Conservation (phyloP, 2,888 invertebrate genomes). For the Drosophila limbata region DNA sequence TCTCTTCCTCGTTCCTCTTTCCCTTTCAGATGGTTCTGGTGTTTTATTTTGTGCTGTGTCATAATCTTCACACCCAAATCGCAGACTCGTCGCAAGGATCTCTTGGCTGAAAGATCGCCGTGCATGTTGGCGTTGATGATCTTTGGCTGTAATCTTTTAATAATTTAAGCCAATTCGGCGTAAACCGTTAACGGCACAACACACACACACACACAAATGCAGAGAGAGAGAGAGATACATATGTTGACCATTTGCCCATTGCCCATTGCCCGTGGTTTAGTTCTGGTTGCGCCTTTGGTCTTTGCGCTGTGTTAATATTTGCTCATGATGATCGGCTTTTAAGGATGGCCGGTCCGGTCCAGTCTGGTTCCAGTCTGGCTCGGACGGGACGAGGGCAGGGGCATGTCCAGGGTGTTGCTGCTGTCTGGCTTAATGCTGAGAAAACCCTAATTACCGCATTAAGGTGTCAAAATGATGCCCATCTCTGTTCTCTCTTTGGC, state of each 20-base stretch:
- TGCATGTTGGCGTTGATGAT: slow-evolving; percentile 63
- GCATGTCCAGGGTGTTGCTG: slow-evolving; percentile 49
- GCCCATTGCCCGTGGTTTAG: slow-evolving; percentile 20
- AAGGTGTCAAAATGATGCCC: slow-evolving; percentile 84
- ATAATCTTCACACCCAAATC: slow-evolving; percentile 79
- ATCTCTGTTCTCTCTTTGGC: slow-evolving; percentile 52
- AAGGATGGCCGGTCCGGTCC: slow-evolving; percentile 47
- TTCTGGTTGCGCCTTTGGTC: slow-evolving; percentile 39
- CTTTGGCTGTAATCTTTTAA: slow-evolving; percentile 80
- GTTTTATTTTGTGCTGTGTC: slow-evolving; percentile 74
- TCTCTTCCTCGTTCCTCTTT: slow-evolving; percentile 5
- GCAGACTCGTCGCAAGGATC: slow-evolving; percentile 54
- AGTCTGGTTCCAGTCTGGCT: background rate
- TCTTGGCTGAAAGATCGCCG: slow-evolving; percentile 41
- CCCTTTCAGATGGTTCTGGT: slow-evolving; percentile 8
- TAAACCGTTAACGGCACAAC: slow-evolving; percentile 76
- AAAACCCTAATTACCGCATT: slow-evolving; percentile 83
- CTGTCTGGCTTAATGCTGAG: slow-evolving; percentile 66
- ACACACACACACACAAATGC: slow-evolving; percentile 41
- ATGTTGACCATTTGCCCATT: slow-evolving; percentile 54
- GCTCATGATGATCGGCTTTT: slow-evolving; percentile 75
- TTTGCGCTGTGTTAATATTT: slow-evolving; percentile 80
- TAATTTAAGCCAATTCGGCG: slow-evolving; percentile 83
- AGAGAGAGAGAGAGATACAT: background rate
- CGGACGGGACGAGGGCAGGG: slow-evolving; percentile 38